Base-by-base conservation (phyloP, 2,797 vertebrate genomes). In the Rhynchonycteris naso region DNA sequence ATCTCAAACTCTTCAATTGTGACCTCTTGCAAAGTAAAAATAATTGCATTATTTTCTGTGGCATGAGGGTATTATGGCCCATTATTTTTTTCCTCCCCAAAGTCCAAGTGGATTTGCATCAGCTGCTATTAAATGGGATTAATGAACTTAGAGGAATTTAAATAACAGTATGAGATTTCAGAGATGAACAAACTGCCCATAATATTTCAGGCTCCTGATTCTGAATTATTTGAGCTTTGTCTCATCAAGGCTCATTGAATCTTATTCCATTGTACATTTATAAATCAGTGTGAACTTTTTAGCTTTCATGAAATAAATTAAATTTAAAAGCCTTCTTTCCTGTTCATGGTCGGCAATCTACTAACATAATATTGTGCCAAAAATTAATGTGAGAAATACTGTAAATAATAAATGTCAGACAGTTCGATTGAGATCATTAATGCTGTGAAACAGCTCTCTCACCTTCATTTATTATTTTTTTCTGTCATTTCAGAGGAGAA, bases 31-130 rank as follows among this genome's bases (percentile, higher is more conserved):
- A 94, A 98, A 98, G 96, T 98, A 98, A 98, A 98, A 98, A 98
- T 98, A 98, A 98, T 98, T 98, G 59, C 96, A 98, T 98, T 98
- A 98, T 98, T 98, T 98, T 97, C 94, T 97, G 96, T 78, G 97
- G 98, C 93, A 96, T 78, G 79, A 97, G 92, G 96, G 96, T 93
- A 97, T 95, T 96, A 96, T 92, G 97, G 97, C 80, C 78, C 97
- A 90, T 97, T 98, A 97, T 98, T 97, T 97, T 78, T 91, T 96
- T 79, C 71, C 76, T 95, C 96, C 85, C 96, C 88, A 95, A 98
- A 98, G 96, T 97, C 97, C 96, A 94, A 94, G 93, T 72, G 80
- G 95, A 97, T 97, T 96, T 95, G 97, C 87, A 97, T 84, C 94
- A 93, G 0, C 0, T 91, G 79, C 79, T 97, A 96, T 96, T 97